phyloP scores from a whole-genome alignment of 2,113 vertebrate genomes.

The Phalacrocorax aristotelis region DNA sequence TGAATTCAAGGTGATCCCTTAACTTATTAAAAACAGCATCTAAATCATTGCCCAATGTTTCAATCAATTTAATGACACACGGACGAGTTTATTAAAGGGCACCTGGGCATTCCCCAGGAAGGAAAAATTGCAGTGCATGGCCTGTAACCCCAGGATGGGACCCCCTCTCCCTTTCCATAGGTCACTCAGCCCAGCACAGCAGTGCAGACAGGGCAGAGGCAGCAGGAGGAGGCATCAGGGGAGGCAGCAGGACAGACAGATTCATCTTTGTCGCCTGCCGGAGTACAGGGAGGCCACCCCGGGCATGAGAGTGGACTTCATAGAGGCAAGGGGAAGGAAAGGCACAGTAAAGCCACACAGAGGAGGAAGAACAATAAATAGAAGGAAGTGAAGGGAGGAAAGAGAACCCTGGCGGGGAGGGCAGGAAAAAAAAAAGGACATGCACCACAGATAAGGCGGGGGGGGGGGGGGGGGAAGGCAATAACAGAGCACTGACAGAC shows the following conservation, averaged over 20 bases:
- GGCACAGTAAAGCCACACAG: accelerated
- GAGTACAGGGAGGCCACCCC: neutral
- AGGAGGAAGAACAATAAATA: conserved; percentile 18
- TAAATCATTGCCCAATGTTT: neutral
- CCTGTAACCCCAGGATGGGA: neutral
- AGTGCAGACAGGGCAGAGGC: neutral
- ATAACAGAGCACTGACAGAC: neutral
- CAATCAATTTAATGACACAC: neutral
- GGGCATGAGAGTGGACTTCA: neutral
- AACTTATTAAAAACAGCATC: conserved; percentile 49
- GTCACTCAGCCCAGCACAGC: neutral
- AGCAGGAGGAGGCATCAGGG: neutral
- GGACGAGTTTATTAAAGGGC: neutral
- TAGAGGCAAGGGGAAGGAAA: neutral
- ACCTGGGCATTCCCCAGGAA: neutral
- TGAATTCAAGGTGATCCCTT: conserved; percentile 52
- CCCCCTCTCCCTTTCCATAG: neutral
- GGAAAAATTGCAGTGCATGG: neutral
- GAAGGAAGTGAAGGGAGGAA: neutral
- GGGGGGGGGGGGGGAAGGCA: neutral
- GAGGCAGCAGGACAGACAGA: neutral
- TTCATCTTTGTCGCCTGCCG: neutral
- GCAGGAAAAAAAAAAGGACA: neutral
- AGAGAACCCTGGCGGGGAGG: neutral
- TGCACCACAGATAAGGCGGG: neutral